These are phyloP conservation scores for Bubo scandiacus DNA, from an alignment of 2,113 vertebrate species.

Conservation along the genomic window DNA sequence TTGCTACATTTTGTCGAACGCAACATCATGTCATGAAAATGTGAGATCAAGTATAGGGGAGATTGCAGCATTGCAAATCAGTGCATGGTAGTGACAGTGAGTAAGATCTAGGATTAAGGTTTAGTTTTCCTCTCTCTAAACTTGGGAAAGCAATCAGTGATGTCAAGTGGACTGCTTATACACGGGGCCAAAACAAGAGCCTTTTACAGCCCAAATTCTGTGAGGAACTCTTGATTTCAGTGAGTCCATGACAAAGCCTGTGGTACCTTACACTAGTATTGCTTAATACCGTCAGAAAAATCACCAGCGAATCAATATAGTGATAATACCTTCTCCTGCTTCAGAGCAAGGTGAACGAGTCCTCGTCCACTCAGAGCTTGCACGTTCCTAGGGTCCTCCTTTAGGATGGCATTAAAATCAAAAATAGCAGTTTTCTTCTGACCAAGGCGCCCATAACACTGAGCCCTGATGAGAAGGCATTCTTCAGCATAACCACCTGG, in stretches of 20 bases:
- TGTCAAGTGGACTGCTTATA: not conserved
- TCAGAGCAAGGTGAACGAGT: conserved; percentile 83
- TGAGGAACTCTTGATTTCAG: not conserved
- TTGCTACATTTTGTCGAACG: not conserved
- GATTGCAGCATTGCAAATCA: not conserved
- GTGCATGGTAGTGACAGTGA: not conserved
- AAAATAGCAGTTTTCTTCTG: conserved; percentile 92
- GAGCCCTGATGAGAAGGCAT: conserved; percentile 85
- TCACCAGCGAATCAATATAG: not conserved
- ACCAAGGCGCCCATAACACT: conserved; percentile 85
- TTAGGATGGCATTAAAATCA: conserved; percentile 86
- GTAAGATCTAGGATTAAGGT: not conserved
- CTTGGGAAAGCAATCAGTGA: not conserved
- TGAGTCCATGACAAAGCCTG: not conserved
- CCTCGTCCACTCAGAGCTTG: conserved; percentile 87
- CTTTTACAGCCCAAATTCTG: not conserved
- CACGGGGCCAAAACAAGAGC: not conserved
- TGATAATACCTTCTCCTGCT: conserved; percentile 83
- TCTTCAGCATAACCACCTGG: conserved; percentile 81
- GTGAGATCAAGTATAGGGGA: not conserved
- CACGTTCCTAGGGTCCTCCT: conserved; percentile 77
- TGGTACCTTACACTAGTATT: not conserved
- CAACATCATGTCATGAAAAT: not conserved
- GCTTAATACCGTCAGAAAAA: not conserved
- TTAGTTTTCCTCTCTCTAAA: not conserved